Base-by-base conservation (phyloP, 2,113 vertebrate genomes). In the Microcebus ravelobensis region DNA sequence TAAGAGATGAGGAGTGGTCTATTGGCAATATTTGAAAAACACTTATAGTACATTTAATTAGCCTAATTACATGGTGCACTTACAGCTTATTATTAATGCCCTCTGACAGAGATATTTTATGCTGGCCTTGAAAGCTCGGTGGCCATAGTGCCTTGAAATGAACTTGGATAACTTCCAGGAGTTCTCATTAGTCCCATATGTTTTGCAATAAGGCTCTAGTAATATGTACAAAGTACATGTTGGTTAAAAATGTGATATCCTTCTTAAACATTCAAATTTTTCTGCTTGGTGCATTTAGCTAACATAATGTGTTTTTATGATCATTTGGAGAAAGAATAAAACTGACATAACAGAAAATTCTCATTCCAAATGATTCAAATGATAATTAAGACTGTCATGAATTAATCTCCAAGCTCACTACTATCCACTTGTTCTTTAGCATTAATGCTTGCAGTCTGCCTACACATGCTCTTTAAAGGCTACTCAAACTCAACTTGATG, bases 401-500 rank as follows among this genome's bases (percentile, higher is more conserved):
- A 71, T 48, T 34, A 84, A 73, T 81, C 86, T 91, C 36, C 65
- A 92, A 71, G 67, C 12, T 45, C n/a, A 61, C 45, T 36, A 74
- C 71, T 42, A 67, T 39, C 82, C 70, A 79, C 21, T 70, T 73
- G 70, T 21, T 31, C n/a, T 57, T 57, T 8, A 27, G 27, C 52
- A 39, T 39, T 39, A 81, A 52, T 42, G 71, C 36, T 85, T 39
- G 34, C 11, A 45, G 70, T 34, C 61, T 94, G 90, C 85, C 76
- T 15, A 39, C 55, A 74, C 18, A 18, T 76, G 90, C 39, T 25
- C 61, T 2, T 59, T 95, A 76, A 95, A 8, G 74, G 86, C 42
- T 27, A 63, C 93, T 97, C 94, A 94, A 68, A 95, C 87, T 45
- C 83, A 97, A 71, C 74, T 90, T 50, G 84, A 84, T 79, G 63